A percentile compares a stretch with the other conserved stretches of the same genome.
These are phyloP conservation scores for Ptychochromis oligacanthus DNA, from an alignment of 2,113 vertebrate species.

Conservation along the genomic window DNA sequence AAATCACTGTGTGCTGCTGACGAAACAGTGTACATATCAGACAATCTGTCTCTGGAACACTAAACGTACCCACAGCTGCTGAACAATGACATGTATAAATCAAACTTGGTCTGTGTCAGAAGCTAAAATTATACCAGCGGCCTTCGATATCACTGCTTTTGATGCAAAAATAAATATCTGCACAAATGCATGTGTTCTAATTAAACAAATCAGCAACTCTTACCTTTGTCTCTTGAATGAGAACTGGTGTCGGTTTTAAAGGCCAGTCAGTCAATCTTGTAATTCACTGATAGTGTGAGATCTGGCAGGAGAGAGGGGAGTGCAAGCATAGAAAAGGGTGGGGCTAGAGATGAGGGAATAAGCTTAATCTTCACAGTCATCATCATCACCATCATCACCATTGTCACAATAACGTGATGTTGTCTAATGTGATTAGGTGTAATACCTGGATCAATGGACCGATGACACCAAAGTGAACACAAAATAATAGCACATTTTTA, in stretches of 20 bases:
- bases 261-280: background rate
- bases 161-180: background rate
- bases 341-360: conserved; percentile 31
- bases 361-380: conserved; percentile 48
- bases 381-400: conserved; percentile 15
- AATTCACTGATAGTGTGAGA: background rate
- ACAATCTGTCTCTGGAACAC: background rate
- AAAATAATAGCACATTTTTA: background rate
- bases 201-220: background rate
- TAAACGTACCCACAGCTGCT: background rate
- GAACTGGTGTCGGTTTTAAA: background rate
- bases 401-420: background rate
- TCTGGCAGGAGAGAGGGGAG: background rate
- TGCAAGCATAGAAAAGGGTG: conserved; percentile 10
- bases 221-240: conserved; percentile 28
- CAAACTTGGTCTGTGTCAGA: background rate
- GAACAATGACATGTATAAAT: background rate
- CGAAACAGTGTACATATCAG: background rate
- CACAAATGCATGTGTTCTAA: background rate
- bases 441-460: background rate
- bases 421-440: conserved; percentile 49
- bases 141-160: background rate
- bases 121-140: background rate
- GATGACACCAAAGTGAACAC: background rate
- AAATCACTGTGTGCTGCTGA: background rate